A percentile compares a stretch with the other conserved stretches of the same genome.
phyloP scores from a whole-genome alignment of 2,888 invertebrate genomes.

The Dioctria rufipes region DNA sequence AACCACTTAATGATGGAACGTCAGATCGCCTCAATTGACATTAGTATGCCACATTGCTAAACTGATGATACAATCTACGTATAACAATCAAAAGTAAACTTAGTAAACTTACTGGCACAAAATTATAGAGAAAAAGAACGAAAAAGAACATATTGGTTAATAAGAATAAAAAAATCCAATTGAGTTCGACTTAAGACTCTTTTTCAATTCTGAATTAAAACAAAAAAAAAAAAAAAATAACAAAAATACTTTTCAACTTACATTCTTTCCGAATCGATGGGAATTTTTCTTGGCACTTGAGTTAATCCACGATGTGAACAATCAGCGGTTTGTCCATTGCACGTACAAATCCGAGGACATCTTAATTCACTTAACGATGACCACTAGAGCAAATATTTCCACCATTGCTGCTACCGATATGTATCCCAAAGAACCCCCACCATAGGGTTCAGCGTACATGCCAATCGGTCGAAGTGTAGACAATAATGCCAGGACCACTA shows the following conservation, averaged over 20 bases:
- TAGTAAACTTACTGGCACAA: too few species aligned
- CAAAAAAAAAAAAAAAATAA: neutral
- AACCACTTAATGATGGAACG: too few species aligned
- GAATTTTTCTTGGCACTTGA: conserved; percentile 84
- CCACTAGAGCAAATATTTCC: conserved; percentile 59
- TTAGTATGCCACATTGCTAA: too few species aligned
- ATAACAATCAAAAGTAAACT: too few species aligned
- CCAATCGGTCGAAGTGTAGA: conserved; percentile 31
- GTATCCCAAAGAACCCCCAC: conserved; percentile 59
- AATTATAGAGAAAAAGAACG: too few species aligned
- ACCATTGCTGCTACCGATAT: conserved; percentile 7
- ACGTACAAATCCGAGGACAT: conserved; percentile 87
- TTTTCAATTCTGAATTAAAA: too few species aligned
- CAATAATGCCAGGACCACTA: conserved; percentile 19
- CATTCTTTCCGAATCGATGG: conserved; percentile 86
- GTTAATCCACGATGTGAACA: conserved; percentile 86
- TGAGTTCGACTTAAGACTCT: too few species aligned
- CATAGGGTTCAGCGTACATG: conserved; percentile 67
- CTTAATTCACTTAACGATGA: conserved; percentile 68
- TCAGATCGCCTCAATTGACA: too few species aligned
- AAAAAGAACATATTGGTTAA: too few species aligned
- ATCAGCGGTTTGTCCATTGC: conserved; percentile 83
- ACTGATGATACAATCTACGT: too few species aligned
- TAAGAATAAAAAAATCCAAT: too few species aligned
- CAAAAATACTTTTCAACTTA: conserved; percentile 75